phyloP scores from a whole-genome alignment of 2,797 vertebrate species.

The Lophotriccus pileatus region DNA sequence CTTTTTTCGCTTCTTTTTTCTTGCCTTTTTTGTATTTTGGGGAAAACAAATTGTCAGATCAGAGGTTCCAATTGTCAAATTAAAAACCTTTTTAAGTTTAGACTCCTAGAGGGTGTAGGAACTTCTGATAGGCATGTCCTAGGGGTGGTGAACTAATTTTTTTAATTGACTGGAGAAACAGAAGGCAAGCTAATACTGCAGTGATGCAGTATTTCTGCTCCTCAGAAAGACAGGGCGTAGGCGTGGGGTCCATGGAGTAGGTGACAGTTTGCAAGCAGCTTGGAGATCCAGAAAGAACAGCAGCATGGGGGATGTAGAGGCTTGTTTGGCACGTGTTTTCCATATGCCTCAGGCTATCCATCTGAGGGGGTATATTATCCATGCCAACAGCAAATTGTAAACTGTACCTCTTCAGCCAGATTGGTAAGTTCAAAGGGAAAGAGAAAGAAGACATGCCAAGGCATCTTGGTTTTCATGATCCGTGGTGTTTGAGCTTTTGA shows the following conservation, averaged over 20 bases:
- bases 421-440: not conserved
- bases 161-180: not conserved
- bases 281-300: not conserved
- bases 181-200: not conserved
- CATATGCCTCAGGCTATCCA: not conserved
- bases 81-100: not conserved
- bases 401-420: constrained; percentile 13
- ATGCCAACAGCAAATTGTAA: constrained; percentile 25
- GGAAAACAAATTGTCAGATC: not conserved
- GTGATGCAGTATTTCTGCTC: not conserved
- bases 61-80: not conserved
- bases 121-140: not conserved
- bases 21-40: not conserved
- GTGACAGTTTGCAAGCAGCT: not conserved
- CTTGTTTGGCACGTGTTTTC: not conserved
- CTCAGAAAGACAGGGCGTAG: not conserved
- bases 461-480: not conserved
- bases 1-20: fast-evolving
- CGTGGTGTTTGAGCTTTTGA: not conserved
- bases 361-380: constrained; percentile 6
- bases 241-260: not conserved
- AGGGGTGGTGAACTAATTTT: not conserved
- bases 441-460: not conserved
- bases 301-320: not conserved
- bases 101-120: not conserved